Base-by-base conservation (phyloP, 2,888 invertebrate genomes). In the Eledone cirrhosa region DNA sequence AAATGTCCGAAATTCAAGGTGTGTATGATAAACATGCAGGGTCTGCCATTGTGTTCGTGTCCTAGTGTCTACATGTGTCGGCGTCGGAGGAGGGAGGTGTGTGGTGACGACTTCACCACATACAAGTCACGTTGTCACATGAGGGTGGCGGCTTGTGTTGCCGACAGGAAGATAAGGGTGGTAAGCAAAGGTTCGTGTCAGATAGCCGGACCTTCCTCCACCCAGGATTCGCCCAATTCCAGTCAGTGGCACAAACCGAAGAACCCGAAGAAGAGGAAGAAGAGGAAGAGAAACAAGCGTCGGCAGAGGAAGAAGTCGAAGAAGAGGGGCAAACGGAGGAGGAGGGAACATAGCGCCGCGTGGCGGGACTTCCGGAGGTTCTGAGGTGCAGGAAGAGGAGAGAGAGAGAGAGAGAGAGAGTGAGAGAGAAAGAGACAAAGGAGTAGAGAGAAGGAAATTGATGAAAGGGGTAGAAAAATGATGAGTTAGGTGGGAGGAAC, bases 1-100 rank as follows among this genome's bases (percentile, higher is more conserved):
- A 81, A 82, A 33, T 90, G 90, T 82, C 87, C 88, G n/a, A 85
- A 86, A 78, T 83, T 85, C 77, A 86, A 88, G 80, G 85, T 89
- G n/a, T 90, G 90, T 78, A 85, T 88, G 81, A 84, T 87, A 77
- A 90, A 90, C 83, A 85, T 87, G 78, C 89, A 89, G 82, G 88
- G 88, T 5, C 84, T 90, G 22, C 89, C 90, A 0, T 81, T 89
- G 59, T 90, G 90, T 80, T 86, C 86, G 41, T 89, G 89, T 74
- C 89, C 89, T 16, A 88, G 86, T 79, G 77, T 80, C 59, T 87
- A 85, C 82, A 85, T 86, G 74, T 90, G 89, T 81, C 80, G 83
- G 33, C 80, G 80, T 22, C 80, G 83, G 11, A 78, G 81, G 27
- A 80, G 83, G 67, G 84, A 83, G 41, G 83, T 90, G 4, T 90